phyloP scores from a whole-genome alignment of 1,140 invertebrate species.

The Hermetia illucens region DNA sequence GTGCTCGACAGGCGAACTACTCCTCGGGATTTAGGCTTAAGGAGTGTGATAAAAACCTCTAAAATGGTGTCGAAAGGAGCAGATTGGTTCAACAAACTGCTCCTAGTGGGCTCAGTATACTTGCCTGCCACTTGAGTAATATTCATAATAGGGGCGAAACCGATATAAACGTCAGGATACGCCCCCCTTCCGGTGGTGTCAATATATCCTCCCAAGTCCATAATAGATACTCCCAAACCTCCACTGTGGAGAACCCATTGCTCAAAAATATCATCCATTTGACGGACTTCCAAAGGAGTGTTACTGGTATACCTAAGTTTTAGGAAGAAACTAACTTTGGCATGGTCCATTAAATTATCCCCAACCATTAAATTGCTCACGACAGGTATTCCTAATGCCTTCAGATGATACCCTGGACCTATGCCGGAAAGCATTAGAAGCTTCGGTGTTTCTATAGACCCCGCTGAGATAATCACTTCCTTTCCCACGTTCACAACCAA shows the following conservation, averaged over 20 bases:
- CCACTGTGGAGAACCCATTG: constrained; percentile 2
- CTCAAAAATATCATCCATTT: not conserved
- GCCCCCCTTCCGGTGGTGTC: too few relatives aligned
- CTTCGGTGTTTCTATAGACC: constrained; percentile 32
- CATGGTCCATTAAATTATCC: constrained; percentile 34
- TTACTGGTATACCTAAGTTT: constrained; percentile 19
- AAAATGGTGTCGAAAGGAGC: too few relatives aligned
- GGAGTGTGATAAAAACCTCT: too few relatives aligned
- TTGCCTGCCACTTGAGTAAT: too few relatives aligned
- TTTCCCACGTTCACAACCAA: constrained; percentile 31
- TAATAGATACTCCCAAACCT: too few relatives aligned
- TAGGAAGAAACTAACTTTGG: too few relatives aligned
- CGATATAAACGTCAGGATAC: too few relatives aligned
- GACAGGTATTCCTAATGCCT: constrained; percentile 18
- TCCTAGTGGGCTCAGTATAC: too few relatives aligned
- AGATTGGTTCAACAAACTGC: too few relatives aligned
- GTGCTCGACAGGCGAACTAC: constrained; percentile 35
- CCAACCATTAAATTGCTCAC: constrained; percentile 37
- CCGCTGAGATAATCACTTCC: constrained; percentile 36
- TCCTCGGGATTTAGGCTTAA: constrained; percentile 31
- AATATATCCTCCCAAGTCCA: constrained; percentile 11
- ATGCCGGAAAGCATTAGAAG: constrained; percentile 39
- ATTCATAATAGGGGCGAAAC: too few relatives aligned
- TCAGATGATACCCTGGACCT: constrained; percentile 33
- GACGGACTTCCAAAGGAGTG: constrained; percentile 9